phyloP scores from a whole-genome alignment of 64 coral and sea anemone genomes.

The Pocillopora verrucosa region DNA sequence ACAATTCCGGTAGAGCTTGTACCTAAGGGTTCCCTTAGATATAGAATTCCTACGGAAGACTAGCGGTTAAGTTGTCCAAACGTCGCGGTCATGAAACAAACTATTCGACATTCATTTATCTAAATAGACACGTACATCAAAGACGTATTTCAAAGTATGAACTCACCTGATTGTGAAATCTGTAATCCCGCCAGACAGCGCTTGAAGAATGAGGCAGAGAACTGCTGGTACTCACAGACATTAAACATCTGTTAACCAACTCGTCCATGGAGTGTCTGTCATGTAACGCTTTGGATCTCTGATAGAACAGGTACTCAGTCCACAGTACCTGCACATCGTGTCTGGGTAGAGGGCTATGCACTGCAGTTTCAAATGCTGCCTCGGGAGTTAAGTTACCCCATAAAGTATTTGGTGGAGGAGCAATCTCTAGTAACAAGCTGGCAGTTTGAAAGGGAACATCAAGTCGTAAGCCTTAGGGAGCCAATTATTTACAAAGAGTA shows the following conservation, averaged over 20 bases:
- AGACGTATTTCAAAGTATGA: no score
- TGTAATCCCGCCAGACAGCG: constrained; percentile 80
- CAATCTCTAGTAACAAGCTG: constrained; percentile 83
- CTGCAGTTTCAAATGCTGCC: constrained; percentile 81
- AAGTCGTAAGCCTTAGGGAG: neutral
- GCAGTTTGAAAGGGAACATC: neutral
- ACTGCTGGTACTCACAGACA: constrained; percentile 62
- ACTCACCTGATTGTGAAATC: constrained; percentile 91
- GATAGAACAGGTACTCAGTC: constrained; percentile 91
- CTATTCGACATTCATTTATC: no score
- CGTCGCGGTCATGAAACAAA: no score
- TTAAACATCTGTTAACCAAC: constrained; percentile 78
- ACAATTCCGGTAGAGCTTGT: no score
- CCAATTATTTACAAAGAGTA: no score
- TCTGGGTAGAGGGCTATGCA: constrained; percentile 76
- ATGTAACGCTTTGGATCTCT: constrained; percentile 43
- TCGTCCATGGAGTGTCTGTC: constrained; percentile 61
- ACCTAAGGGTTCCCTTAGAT: no score
- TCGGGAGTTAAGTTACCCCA: constrained; percentile 37
- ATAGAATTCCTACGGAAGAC: no score
- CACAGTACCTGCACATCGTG: constrained; percentile 65
- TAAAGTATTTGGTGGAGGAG: constrained; percentile 11
- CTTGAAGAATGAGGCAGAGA: constrained; percentile 65
- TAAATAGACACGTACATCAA: no score
- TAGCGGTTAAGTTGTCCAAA: no score